Conservation (phyloP, 2,888 invertebrate genomes). For the Cecidostiba fungosa region DNA sequence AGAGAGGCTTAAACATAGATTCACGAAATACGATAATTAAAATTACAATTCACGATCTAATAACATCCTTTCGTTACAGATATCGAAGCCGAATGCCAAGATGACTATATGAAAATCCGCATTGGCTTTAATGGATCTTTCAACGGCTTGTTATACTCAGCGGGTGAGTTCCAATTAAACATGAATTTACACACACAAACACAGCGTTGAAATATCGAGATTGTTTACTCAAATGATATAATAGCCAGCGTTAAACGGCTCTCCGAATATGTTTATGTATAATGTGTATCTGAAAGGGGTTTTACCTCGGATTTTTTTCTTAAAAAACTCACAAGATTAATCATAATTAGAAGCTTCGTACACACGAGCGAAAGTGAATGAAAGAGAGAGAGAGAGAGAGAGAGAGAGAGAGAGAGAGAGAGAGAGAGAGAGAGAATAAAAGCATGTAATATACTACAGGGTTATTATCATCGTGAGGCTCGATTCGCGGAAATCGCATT, state of each 20-base stretch:
- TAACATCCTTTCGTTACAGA: slow-evolving; percentile 83
- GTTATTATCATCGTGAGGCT: neutral
- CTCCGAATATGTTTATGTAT: neutral
- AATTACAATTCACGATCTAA: slow-evolving; percentile 63
- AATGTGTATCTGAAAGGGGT: neutral
- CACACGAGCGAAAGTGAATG: slow-evolving; percentile 9
- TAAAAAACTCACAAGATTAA: neutral
- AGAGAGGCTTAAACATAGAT: slow-evolving; percentile 46
- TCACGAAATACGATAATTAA: slow-evolving; percentile 63
- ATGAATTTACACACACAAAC: slow-evolving; percentile 22
- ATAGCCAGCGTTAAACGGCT: neutral
- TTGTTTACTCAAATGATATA: neutral
- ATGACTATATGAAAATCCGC: slow-evolving; percentile 97
- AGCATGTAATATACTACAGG: neutral
- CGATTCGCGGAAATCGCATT: slow-evolving; percentile 56
- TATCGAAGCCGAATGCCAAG: slow-evolving; percentile 97
- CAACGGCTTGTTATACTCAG: slow-evolving; percentile 93
- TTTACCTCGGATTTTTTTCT: neutral
- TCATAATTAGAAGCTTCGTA: slow-evolving; percentile 15
- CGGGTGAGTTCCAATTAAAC: slow-evolving; percentile 82
- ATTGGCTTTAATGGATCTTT: slow-evolving; percentile 96
- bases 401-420: slow-evolving; percentile 17
- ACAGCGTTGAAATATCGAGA: neutral
- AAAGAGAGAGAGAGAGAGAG: neutral
- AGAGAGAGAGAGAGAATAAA: neutral